phyloP scores from a whole-genome alignment of 2,888 invertebrate species.

The Podabrus alpinus region DNA sequence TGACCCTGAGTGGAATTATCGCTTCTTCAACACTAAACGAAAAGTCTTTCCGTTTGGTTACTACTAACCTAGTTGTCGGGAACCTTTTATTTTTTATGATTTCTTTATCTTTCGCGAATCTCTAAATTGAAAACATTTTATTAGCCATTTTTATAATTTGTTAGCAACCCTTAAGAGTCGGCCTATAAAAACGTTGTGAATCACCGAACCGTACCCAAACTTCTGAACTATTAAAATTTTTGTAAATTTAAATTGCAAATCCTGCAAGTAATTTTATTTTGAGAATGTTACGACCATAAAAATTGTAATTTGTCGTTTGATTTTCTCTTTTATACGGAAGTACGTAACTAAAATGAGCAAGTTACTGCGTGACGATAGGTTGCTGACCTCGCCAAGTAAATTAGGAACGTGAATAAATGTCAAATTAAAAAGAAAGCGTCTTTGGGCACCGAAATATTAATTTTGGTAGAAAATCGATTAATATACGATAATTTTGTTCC shows the following conservation, averaged over 20 bases:
- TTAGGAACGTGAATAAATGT: conserved; percentile 12
- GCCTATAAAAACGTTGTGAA: background rate
- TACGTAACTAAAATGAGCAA: background rate
- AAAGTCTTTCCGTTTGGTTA: background rate
- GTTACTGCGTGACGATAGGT: conserved; percentile 14
- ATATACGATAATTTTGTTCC: conserved; percentile 33
- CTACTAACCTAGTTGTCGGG: background rate
- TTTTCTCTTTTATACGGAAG: conserved; percentile 1
- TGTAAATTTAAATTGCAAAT: background rate
- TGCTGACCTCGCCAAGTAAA: conserved; percentile 15
- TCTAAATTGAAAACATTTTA: background rate
- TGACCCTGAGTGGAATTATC: too few relatives aligned
- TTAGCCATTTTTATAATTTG: background rate
- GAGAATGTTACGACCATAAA: background rate
- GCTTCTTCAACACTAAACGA: too few relatives aligned
- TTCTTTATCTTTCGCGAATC: background rate
- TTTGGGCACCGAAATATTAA: conserved; percentile 2
- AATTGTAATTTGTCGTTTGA: background rate
- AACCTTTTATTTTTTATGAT: background rate
- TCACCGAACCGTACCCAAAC: background rate
- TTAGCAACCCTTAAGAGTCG: background rate
- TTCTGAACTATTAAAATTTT: background rate
- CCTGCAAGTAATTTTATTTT: background rate
- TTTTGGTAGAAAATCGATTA: conserved; percentile 8
- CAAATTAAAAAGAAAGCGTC: conserved; percentile 6